These are phyloP conservation scores for Orthosia incerta DNA, from an alignment of 2,888 invertebrate genomes.

Conservation along the genomic window DNA sequence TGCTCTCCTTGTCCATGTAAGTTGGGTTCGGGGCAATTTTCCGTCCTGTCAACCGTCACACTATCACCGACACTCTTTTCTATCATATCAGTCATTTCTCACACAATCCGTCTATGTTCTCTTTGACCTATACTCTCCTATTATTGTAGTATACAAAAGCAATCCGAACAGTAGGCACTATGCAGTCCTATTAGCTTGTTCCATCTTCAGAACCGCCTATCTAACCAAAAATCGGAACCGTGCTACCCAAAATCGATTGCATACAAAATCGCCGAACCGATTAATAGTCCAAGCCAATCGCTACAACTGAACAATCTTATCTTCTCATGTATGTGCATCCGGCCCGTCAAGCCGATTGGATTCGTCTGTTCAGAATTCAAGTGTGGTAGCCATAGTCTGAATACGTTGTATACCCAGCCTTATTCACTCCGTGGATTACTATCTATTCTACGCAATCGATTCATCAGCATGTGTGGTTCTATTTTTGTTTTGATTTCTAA, in stretches of 20 bases:
- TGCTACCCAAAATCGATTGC: background rate
- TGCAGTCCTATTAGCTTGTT: background rate
- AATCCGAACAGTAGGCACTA: background rate
- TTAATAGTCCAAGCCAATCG: background rate
- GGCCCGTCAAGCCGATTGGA: background rate
- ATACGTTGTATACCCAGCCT: background rate
- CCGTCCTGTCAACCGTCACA: background rate
- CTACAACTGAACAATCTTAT: background rate
- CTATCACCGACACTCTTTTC: background rate
- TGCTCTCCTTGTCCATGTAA: background rate
- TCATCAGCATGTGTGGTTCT: slow-evolving; percentile 22
- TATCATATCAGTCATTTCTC: too few relatives aligned
- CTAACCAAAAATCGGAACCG: background rate
- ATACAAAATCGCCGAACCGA: background rate
- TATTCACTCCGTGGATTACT: slow-evolving; percentile 3
- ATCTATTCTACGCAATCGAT: slow-evolving; percentile 1
- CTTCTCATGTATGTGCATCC: background rate
- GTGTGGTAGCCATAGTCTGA: background rate
- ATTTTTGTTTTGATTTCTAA: slow-evolving; percentile 38
- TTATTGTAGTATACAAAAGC: background rate
- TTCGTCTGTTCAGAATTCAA: background rate
- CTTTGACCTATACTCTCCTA: background rate
- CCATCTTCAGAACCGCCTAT: background rate
- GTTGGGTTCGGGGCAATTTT: background rate
- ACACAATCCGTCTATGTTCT: too few relatives aligned